A percentile compares a stretch with the other conserved stretches of the same genome.
Conservation (phyloP, 2,888 invertebrate species). For the Slavum lentiscoides region DNA sequence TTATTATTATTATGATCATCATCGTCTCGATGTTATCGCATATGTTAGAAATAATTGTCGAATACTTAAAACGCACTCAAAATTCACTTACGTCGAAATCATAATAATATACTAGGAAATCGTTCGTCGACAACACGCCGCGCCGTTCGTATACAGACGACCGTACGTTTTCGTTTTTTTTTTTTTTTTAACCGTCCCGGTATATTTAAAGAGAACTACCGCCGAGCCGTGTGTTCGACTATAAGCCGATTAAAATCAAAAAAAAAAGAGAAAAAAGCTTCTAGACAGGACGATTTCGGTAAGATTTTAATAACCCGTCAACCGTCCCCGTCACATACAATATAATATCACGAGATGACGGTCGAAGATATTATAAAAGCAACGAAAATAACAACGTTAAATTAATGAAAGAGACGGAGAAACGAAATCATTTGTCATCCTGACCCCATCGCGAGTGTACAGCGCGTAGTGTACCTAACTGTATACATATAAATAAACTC, state of each 20-base stretch:
- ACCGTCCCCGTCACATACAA: neutral
- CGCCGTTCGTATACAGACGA: no score
- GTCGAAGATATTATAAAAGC: slow-evolving; percentile 29
- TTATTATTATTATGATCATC: neutral
- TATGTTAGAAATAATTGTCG: neutral
- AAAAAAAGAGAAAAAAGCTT: slow-evolving; percentile 38
- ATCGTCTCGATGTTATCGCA: neutral
- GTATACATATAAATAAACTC: neutral
- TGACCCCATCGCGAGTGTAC: neutral
- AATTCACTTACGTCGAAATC: neutral
- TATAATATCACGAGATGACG: slow-evolving; percentile 19
- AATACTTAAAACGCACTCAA: neutral
- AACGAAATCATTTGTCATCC: slow-evolving; percentile 43
- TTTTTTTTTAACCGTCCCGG: slow-evolving; percentile 1
- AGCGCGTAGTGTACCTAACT: neutral
- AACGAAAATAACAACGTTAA: slow-evolving; percentile 31
- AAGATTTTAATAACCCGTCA: slow-evolving; percentile 49
- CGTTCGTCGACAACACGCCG: neutral
- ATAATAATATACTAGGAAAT: neutral
- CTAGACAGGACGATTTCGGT: slow-evolving; percentile 6
- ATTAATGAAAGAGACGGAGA: slow-evolving; percentile 33
- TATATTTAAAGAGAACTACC: slow-evolving; percentile 5
- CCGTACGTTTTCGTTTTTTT: neutral
- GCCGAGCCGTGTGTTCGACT: neutral
- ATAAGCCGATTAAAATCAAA: slow-evolving; percentile 31